These are phyloP conservation scores for Diceros bicornis DNA, from an alignment of 2,797 vertebrate species.

Conservation along the genomic window DNA sequence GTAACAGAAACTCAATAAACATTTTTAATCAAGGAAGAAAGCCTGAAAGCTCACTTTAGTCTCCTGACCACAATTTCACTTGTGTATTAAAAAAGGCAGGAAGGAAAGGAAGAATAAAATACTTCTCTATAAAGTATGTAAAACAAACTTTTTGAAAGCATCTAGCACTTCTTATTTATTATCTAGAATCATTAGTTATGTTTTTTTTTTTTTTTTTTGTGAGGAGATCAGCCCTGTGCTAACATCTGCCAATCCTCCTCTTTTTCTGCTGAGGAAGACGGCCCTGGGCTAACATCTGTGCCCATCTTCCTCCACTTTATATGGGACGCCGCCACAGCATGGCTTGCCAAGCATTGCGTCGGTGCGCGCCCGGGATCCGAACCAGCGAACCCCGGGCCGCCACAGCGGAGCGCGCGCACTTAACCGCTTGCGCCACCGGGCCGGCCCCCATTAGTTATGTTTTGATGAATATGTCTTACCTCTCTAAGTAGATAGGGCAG, in stretches of 20 bases:
- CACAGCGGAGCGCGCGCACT: too few species aligned
- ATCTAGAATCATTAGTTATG: neutral
- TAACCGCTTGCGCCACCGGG: too few species aligned
- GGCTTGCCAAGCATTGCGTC: too few species aligned
- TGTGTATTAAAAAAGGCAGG: neutral
- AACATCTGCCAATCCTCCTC: too few species aligned
- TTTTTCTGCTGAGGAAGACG: too few species aligned
- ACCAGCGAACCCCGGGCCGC: too few species aligned
- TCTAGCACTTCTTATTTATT: neutral
- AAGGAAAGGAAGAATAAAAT: slow-evolving; percentile 42
- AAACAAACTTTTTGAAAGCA: slow-evolving; percentile 44
- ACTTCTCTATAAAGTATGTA: neutral
- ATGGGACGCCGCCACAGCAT: too few species aligned
- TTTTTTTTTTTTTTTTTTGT: too few species aligned
- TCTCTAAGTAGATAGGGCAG: slow-evolving; percentile 56
- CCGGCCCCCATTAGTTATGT: neutral
- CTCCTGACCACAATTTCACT: neutral
- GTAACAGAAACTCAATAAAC: slow-evolving; percentile 3
- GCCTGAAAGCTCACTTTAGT: neutral
- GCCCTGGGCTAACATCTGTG: too few species aligned
- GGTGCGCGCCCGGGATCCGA: too few species aligned
- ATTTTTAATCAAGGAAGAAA: slow-evolving; percentile 16
- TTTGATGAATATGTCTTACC: slow-evolving; percentile 56
- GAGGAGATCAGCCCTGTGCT: too few species aligned
- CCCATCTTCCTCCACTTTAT: too few species aligned